These are phyloP conservation scores for Parasteatoda tepidariorum DNA, from an alignment of 1,140 invertebrate species.

Conservation along the genomic window DNA sequence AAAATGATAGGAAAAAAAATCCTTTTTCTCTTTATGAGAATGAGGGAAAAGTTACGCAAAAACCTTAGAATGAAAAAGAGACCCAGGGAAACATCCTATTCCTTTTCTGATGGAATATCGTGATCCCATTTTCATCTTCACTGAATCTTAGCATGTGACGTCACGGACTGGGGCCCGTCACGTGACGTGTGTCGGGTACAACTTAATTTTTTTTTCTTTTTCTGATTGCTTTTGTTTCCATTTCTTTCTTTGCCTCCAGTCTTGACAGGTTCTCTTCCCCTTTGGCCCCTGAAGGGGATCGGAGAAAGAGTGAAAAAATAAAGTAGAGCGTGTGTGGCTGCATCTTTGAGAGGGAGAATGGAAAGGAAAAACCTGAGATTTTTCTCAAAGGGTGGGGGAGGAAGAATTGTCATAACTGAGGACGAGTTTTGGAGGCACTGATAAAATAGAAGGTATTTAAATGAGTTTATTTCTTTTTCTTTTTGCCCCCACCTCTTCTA, in stretches of 20 bases:
- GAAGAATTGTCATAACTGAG: slow-evolving; percentile 14
- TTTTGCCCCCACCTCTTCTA: not conserved
- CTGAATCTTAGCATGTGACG: not conserved
- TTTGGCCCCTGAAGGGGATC: not conserved
- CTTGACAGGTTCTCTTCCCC: slow-evolving; percentile 2
- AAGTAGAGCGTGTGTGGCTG: not conserved
- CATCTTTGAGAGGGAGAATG: not conserved
- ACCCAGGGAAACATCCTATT: not conserved
- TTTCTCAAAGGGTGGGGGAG: not conserved
- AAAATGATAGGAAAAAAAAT: not conserved
- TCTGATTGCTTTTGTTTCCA: not conserved
- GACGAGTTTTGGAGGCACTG: not conserved
- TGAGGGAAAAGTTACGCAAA: not conserved
- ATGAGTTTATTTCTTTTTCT: slow-evolving; percentile 41
- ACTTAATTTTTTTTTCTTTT: no score
- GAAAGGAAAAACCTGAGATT: not conserved
- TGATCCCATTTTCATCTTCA: slow-evolving; percentile 37
- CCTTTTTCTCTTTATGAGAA: not conserved
- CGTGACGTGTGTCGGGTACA: not conserved
- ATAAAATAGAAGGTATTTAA: slow-evolving; percentile 39
- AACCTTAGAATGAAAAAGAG: not conserved
- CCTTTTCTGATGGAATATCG: slow-evolving; percentile 18
- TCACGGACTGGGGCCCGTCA: not conserved
- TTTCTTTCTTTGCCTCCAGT: not conserved
- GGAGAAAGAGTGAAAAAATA: not conserved